Evolutionary conservation across 2,113 vertebrate genomes (phyloP), one percentile per base, ranked within the genome.

Genomic region (Rhinopomastus cyanomelas): DNA sequence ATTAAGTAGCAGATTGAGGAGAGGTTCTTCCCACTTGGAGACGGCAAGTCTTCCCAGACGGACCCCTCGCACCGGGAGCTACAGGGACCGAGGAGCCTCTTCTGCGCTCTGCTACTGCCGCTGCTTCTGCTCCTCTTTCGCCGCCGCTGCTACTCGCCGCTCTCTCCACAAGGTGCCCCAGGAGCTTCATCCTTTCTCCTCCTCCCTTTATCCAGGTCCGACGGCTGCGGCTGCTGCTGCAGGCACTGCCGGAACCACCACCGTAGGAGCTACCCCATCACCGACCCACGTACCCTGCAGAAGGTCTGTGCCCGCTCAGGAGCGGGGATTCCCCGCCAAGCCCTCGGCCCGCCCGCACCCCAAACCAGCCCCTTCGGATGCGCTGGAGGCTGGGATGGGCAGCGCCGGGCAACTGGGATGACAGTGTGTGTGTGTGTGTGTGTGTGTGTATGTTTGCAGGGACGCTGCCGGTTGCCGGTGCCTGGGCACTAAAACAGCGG

Each of bases 1-100:
- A 97, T 99, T 99, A 99, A 99, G 98, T 97, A 98, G 98, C 98
- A 95, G 97, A 95, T 96, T 94, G 97, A 95, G 97, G 95, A 96
- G 97, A 98, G 97, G 94, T 95, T 97, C 97, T 97, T 97, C 97
- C 97, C 98, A 99, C 98, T 99, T 97, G 97, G 97, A 98, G 90
- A 88, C 95, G 97, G 97, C 97, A 85, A 97, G 97, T 96, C 95
- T 97, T 97, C 95, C 96, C 97, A 96, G 95, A 91, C 93, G 94
- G 94, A 97, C 88, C 90, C 94, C 93, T 94, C 67, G 49, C 90
- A 84, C 77, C 65, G 53, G 93, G 95, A 91, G 95, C 96, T 85
- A 90, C 88, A 66, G 73, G 53, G 16, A 74, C 6, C 80, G 49
- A 79, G 26, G 80, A 87, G 69, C 53, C 85, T 88, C 87, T 52